These are phyloP conservation scores for Pterocles orientalis DNA, from an alignment of 2,113 vertebrate genomes.

Conservation along the genomic window DNA sequence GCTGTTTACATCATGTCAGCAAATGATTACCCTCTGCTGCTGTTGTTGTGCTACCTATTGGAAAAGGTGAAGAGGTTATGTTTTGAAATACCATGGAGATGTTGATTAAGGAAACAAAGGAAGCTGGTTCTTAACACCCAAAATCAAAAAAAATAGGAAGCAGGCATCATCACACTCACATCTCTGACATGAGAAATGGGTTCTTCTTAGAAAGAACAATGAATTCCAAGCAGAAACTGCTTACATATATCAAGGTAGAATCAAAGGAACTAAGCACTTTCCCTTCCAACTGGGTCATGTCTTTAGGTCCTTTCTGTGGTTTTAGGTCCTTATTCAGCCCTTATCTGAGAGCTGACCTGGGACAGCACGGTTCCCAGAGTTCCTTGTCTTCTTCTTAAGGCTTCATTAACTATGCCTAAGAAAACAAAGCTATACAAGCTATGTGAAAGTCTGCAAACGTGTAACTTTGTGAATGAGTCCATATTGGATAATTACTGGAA, in stretches of 20 bases:
- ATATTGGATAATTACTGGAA: neutral
- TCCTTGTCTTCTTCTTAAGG: neutral
- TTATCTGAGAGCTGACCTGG: neutral
- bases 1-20: slow-evolving; percentile 61
- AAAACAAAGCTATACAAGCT: neutral
- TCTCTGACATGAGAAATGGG: neutral
- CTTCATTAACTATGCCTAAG: neutral
- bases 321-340: neutral
- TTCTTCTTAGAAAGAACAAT: neutral
- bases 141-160: neutral
- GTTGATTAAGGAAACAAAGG: slow-evolving; percentile 67
- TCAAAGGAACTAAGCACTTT: neutral
- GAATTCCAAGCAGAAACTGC: neutral
- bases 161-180: neutral
- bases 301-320: neutral
- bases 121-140: slow-evolving; percentile 31
- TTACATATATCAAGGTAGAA: neutral
- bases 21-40: slow-evolving; percentile 49
- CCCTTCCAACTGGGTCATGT: neutral
- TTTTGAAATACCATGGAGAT: slow-evolving; percentile 41
- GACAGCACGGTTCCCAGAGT: neutral
- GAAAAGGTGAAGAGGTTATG: slow-evolving; percentile 62
- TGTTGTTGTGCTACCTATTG: slow-evolving; percentile 50
- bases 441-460: neutral
- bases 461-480: neutral